Evolutionary conservation across 2,797 vertebrate species (phyloP).

Genomic region (Chaunax sp.): DNA sequence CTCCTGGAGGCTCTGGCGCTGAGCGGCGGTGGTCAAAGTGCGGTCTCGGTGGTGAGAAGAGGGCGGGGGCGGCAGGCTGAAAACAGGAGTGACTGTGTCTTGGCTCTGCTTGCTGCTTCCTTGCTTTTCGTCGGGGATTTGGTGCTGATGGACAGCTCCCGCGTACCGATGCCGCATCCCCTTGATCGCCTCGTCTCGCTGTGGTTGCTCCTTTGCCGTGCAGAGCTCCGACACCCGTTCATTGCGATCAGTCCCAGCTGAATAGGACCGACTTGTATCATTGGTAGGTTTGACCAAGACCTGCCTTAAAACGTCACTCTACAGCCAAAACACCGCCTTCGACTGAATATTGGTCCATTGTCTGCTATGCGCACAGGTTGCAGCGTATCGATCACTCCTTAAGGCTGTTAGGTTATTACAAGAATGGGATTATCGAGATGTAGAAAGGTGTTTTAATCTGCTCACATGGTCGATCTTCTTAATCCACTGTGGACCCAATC

Average conservation of each 20-base stretch:
- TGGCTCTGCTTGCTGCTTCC: constrained; percentile 64
- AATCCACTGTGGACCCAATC: constrained; percentile 50
- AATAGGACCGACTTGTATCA: constrained; percentile 83
- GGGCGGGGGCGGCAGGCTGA: constrained; percentile 85
- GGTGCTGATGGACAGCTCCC: constrained; percentile 84
- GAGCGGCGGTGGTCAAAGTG: constrained; percentile 68
- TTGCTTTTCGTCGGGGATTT: constrained; percentile 67
- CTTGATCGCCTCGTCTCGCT: constrained; percentile 79
- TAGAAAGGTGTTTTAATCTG: constrained; percentile 44
- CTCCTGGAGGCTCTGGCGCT: constrained; percentile 82
- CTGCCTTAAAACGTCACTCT: constrained; percentile 85
- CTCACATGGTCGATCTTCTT: constrained; percentile 45
- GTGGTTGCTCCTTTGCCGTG: constrained; percentile 81
- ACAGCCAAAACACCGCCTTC: constrained; percentile 82
- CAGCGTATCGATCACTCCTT: constrained; percentile 68
- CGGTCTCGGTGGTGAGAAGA: constrained; percentile 81
- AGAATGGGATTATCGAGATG: constrained; percentile 29
- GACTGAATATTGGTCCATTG: constrained; percentile 65
- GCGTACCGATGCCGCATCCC: constrained; percentile 83
- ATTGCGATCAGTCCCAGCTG: constrained; percentile 84
- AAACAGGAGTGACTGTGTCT: constrained; percentile 78
- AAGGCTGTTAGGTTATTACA: constrained; percentile 41
- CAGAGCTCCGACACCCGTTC: constrained; percentile 82
- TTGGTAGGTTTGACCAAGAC: constrained; percentile 85
- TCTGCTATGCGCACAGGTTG: constrained; percentile 78